Evolutionary conservation across 2,113 vertebrate genomes (phyloP), one percentile per base, ranked within the genome.

Genomic region (Neomonachus schauinslandi): DNA sequence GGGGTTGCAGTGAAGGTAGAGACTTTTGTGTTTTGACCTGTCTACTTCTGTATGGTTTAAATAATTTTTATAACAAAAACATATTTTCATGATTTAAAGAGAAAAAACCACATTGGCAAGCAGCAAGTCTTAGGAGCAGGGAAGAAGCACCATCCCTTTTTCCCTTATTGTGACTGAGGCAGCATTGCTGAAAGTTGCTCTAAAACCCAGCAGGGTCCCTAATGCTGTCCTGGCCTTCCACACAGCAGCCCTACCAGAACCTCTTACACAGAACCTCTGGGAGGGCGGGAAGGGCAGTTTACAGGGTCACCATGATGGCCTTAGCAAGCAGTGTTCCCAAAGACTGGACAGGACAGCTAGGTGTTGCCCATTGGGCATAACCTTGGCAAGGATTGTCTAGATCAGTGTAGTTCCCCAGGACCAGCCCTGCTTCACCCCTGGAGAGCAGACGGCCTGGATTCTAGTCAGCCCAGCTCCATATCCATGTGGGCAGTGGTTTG

Each of bases 1-100:
- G 3, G 12, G 49, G 4, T 59, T 80, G 28, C 71, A 39, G 53
- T 85, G 65, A 82, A 46, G 6, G 31, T 21, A 24, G 3, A 7
- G 28, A 39, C 33, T 36, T 91, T 57, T 5, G 15, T 57, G 31
- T 84, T 96, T 84, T 93, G 24, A 16, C 79, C 31, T 86, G 12
- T 74, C 33, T 51, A 24, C 28, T n/a, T 84, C 31, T 71, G 0
- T 69, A 21, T 81, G 57, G 21, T 89, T 77, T 86, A 39, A 89
- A 80, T 81, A 67, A 51, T 95, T 92, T 95, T 97, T 36, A 76
- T 19, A 9, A 76, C 53, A 92, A 61, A 89, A 91, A 87, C 67
- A 18, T n/a, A 55, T 24, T 69, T 69, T 90, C 26, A 0, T 93
- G 39, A 67, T 91, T 74, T 88, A 95, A 94, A 92, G 76, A 93